phyloP scores from a whole-genome alignment of 53 echinoderm and acorn worm species.

The Actinopyga echinites region DNA sequence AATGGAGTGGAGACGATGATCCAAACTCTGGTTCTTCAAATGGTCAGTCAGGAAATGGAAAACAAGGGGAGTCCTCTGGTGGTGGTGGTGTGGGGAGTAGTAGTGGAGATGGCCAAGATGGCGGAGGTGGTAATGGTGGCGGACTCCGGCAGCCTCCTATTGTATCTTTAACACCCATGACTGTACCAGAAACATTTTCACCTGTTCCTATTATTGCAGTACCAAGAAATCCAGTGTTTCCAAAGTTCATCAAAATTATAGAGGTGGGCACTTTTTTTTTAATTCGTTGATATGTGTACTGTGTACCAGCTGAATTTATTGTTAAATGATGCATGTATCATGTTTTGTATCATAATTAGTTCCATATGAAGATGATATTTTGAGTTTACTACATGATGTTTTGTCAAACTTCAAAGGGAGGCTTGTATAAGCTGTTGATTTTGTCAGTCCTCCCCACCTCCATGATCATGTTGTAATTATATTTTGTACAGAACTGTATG shows the following conservation, averaged over 20 bases:
- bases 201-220: constrained; percentile 97
- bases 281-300: too few relatives aligned
- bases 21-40: constrained; percentile 4
- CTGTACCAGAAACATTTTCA: constrained; percentile 84
- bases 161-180: constrained; percentile 83
- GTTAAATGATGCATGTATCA: too few relatives aligned
- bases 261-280: constrained; percentile 64
- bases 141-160: constrained; percentile 49
- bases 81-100: neutral
- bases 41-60: constrained; percentile 28
- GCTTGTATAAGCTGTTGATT: too few relatives aligned
- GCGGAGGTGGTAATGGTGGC: constrained; percentile 37
- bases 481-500: too few relatives aligned
- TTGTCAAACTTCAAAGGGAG: too few relatives aligned
- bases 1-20: constrained; percentile 54
- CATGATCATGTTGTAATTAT: too few relatives aligned
- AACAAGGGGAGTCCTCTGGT: constrained; percentile 2
- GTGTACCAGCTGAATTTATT: too few relatives aligned
- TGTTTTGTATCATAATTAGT: too few relatives aligned
- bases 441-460: too few relatives aligned
- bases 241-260: constrained; percentile 98
- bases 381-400: too few relatives aligned
- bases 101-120: constrained; percentile 43
- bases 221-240: constrained; percentile 93
- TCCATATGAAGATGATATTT: too few relatives aligned